A percentile compares a stretch with the other conserved stretches of the same genome.
These are phyloP conservation scores for Micropoecilia bifurca DNA, from an alignment of 2,797 vertebrate species.

Conservation along the genomic window DNA sequence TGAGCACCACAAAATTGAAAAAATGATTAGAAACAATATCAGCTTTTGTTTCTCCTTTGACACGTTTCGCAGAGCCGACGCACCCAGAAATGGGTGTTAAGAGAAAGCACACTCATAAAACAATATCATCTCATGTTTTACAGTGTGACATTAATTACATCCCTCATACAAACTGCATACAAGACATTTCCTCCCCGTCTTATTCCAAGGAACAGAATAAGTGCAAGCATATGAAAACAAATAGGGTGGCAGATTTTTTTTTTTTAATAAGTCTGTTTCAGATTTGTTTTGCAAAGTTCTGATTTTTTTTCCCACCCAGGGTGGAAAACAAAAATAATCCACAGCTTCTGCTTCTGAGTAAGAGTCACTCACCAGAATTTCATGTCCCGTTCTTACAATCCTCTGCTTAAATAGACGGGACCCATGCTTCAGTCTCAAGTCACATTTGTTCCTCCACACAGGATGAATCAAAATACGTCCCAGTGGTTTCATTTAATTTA, in stretches of 20 bases:
- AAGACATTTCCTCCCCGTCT: constrained; percentile 24
- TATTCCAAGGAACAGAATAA: constrained; percentile 56
- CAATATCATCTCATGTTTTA: constrained; percentile 14
- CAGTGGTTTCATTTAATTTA: constrained; percentile 44
- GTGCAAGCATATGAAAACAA: constrained; percentile 45
- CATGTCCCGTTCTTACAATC: constrained; percentile 43
- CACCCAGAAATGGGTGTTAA: constrained; percentile 13
- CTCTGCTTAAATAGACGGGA: constrained; percentile 21
- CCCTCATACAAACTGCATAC: constrained; percentile 6
- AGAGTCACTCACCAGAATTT: constrained; percentile 54
- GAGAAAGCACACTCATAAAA: constrained; percentile 27
- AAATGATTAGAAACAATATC: not conserved
- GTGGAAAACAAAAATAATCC: constrained; percentile 9
- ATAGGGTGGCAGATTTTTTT: constrained; percentile 25
- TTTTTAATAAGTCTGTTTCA: constrained; percentile 24
- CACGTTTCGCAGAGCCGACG: not conserved
- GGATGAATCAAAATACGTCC: constrained; percentile 48
- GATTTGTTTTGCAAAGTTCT: constrained; percentile 40
- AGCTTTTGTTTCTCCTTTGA: not conserved
- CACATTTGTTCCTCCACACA: constrained; percentile 36
- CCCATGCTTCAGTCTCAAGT: constrained; percentile 24
- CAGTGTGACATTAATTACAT: constrained; percentile 19
- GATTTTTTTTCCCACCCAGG: constrained; percentile 13
- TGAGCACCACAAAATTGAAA: constrained; percentile 16
- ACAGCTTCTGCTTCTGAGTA: constrained; percentile 34